phyloP scores from a whole-genome alignment of 2,113 vertebrate genomes.

The Trematomus loennbergii region DNA sequence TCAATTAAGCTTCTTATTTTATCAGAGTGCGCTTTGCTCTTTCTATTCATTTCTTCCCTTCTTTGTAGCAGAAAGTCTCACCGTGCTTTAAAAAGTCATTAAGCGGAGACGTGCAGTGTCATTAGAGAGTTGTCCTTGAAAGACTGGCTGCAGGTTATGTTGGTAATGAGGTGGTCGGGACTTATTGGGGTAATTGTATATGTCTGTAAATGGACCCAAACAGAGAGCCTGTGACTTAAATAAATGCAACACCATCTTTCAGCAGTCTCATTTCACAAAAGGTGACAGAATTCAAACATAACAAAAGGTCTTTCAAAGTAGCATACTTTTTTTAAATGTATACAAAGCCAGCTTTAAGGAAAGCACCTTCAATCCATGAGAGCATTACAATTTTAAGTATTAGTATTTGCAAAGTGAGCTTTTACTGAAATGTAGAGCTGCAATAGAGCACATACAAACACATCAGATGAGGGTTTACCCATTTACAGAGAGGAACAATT shows the following conservation, averaged over 20 bases:
- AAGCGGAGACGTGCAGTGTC: conserved; percentile 64
- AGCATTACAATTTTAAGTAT: too few species aligned
- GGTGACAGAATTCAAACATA: conserved; percentile 15
- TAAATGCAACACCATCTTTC: conserved; percentile 59
- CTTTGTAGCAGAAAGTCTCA: conserved; percentile 61
- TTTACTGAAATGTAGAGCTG: conserved; percentile 12
- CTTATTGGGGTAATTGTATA: conserved; percentile 79
- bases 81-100: conserved; percentile 70
- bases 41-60: conserved; percentile 48
- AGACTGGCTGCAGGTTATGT: conserved; percentile 80
- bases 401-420: background rate
- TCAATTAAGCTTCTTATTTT: conserved; percentile 64
- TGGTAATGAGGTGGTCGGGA: conserved; percentile 80
- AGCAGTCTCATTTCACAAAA: conserved; percentile 29
- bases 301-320: conserved; percentile 17
- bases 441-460: background rate
- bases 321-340: conserved; percentile 5
- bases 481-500: conserved; percentile 12
- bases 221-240: conserved; percentile 70
- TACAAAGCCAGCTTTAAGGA: background rate
- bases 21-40: conserved; percentile 52
- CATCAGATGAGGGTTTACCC: background rate
- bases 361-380: too few species aligned
- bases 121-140: conserved; percentile 82
- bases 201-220: conserved; percentile 79